Base-by-base conservation (phyloP, 1,140 invertebrate species). In the Drosophila pruinosa region DNA sequence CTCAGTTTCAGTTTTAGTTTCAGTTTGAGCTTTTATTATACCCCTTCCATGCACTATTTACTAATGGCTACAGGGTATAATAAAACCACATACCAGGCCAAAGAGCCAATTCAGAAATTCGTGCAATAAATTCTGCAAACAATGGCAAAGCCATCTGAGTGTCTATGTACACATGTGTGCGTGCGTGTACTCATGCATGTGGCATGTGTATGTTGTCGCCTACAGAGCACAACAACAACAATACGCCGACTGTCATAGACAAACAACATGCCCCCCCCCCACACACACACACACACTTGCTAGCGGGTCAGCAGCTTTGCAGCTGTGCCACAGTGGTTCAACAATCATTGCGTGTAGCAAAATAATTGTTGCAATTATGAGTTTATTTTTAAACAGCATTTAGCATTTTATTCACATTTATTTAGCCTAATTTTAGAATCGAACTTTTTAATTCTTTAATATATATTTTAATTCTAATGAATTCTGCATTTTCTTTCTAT, bases 111-210 rank as follows among this genome's bases (percentile, higher is more conserved):
- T 82, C 78, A 81, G 78, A 86, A 82, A 78, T 88, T 86, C 81
- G 70, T 75, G 82, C 82, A 82, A 86, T 86, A 86, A 86, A 86
- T 86, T 88, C 78, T 50, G 78, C 82, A 88, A 82, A 88, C 82
- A 86, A 86, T 88, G 67, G 78, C 75, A 70, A 50, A 65, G 67
- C 53, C 78, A 72, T 68, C 65, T 36, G 36, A 58, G 36, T 45
- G 48, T 56, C 24, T 59, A 28, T 34, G 10, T 65, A 63, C 77
- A 71, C 17, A 38, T 28, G 21, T 28, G 21, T 47, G 21, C 22
- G 28, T 48, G 41, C 26, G 28, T 63, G 48, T 59, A 34, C 28
- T 28, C 17, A 6, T 43, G 31, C 48, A 12, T 54, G 14, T n/a
- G 15, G 41, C 41, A 19, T 64, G 48, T 15, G 47, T 54, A 24